phyloP scores from a whole-genome alignment of 2,113 vertebrate species.

The Heterotilapia buettikoferi region DNA sequence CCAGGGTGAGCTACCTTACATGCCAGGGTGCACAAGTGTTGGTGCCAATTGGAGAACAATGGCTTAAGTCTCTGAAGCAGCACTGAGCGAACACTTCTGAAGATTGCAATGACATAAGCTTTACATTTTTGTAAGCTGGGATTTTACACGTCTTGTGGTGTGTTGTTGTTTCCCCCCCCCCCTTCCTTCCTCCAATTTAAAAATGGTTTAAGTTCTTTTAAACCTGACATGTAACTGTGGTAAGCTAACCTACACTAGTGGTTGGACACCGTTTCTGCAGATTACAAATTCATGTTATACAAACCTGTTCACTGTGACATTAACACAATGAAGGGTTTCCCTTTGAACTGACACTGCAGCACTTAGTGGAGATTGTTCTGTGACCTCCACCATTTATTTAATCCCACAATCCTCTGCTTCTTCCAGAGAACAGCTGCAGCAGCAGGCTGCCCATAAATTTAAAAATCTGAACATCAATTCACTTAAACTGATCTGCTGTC shows the following conservation, averaged over 20 bases:
- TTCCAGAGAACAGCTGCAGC: constrained; percentile 12
- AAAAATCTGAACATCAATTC: not conserved
- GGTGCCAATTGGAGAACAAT: not conserved
- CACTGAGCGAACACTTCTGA: not conserved
- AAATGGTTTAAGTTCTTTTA: rapidly evolving
- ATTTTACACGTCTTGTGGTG: too few species aligned
- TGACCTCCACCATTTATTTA: constrained; percentile 26
- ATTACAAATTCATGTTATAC: not conserved
- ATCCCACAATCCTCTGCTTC: constrained; percentile 48
- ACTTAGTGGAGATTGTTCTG: constrained; percentile 42
- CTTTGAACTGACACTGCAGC: not conserved
- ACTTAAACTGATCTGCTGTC: constrained; percentile 10
- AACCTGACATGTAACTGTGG: not conserved
- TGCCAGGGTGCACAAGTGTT: rapidly evolving
- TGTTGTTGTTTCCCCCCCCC: too few species aligned
- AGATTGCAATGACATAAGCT: not conserved
- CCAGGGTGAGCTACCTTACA: rapidly evolving
- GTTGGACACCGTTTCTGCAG: not conserved
- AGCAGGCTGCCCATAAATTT: not conserved
- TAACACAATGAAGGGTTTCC: constrained; percentile 12
- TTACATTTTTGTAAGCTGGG: too few species aligned
- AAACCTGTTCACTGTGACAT: not conserved
- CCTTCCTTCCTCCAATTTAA: not conserved
- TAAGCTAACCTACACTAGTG: rapidly evolving
- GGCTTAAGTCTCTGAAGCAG: not conserved